These are phyloP conservation scores for Pteria penguin DNA, from an alignment of 2,888 invertebrate genomes.

Conservation along the genomic window DNA sequence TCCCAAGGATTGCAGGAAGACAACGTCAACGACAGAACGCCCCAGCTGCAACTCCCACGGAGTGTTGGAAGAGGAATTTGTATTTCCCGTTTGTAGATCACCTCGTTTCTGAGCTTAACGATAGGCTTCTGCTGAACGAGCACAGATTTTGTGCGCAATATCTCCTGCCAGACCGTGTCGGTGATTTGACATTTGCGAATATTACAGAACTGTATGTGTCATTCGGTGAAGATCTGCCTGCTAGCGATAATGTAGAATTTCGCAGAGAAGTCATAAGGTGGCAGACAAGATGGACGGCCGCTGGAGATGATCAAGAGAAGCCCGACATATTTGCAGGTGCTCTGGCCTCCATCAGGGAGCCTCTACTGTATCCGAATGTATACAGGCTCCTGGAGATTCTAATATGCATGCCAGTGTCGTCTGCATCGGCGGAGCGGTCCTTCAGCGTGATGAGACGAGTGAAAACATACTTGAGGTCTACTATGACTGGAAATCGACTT, in stretches of 20 bases:
- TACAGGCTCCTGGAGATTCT: constrained; percentile 6
- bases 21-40: constrained; percentile 36
- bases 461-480: constrained; percentile 6
- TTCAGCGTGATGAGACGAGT: constrained; percentile 8
- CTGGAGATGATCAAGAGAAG: not conserved
- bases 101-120: constrained; percentile 26
- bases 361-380: constrained; percentile 15
- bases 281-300: constrained; percentile 14
- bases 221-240: constrained; percentile 4
- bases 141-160: constrained; percentile 10
- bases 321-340: constrained; percentile 1
- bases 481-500: constrained; percentile 3
- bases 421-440: constrained; percentile 20
- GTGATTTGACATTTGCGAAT: not conserved
- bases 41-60: constrained; percentile 28
- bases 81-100: constrained; percentile 41
- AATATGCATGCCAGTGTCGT: constrained; percentile 19
- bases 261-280: constrained; percentile 7
- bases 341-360: not conserved
- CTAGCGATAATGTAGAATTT: constrained; percentile 9
- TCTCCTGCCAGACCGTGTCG: constrained; percentile 1
- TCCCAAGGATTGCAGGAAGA: constrained; percentile 17
- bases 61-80: constrained; percentile 41
- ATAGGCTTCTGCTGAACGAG: constrained; percentile 1
- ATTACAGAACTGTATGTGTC: not conserved